Percentiles rank a stretch among this genome's conserved stretches.
Conservation (phyloP, 1,140 invertebrate species). For the Drosophila micromelanica region DNA sequence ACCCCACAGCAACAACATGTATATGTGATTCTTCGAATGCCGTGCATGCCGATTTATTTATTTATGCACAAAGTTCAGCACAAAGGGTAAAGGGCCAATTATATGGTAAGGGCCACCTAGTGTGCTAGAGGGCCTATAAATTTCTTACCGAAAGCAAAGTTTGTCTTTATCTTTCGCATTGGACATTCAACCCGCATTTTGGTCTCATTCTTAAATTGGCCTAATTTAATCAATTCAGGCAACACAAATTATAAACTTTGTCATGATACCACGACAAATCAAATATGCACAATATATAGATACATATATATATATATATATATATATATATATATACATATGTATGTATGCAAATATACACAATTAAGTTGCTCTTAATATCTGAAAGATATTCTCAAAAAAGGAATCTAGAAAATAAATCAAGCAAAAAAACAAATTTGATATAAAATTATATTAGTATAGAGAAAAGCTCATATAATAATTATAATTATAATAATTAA, state of each 20-base stretch:
- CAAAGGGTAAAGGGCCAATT: conserved; percentile 21
- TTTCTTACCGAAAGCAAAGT: conserved; percentile 65
- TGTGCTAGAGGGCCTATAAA: conserved; percentile 18
- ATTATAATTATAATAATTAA: too few relatives aligned
- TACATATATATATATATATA: neutral
- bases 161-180: conserved; percentile 19
- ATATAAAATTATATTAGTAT: too few relatives aligned
- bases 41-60: conserved; percentile 43
- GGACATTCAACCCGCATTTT: neutral
- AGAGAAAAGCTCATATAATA: too few relatives aligned
- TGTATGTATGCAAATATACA: neutral
- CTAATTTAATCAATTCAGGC: conserved; percentile 34
- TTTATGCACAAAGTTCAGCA: conserved; percentile 63
- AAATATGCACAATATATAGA: neutral
- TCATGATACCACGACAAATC: neutral
- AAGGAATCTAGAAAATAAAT: too few relatives aligned
- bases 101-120: neutral
- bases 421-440: too few relatives aligned
- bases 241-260: conserved; percentile 1
- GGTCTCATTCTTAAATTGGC: conserved; percentile 20
- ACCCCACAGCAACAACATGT: neutral
- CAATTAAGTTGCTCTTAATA: too few relatives aligned
- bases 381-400: too few relatives aligned
- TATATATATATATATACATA: neutral
- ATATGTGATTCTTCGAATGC: conserved; percentile 22